phyloP scores from a whole-genome alignment of 2,797 vertebrate genomes.

The Microctenopoma lineatum region DNA sequence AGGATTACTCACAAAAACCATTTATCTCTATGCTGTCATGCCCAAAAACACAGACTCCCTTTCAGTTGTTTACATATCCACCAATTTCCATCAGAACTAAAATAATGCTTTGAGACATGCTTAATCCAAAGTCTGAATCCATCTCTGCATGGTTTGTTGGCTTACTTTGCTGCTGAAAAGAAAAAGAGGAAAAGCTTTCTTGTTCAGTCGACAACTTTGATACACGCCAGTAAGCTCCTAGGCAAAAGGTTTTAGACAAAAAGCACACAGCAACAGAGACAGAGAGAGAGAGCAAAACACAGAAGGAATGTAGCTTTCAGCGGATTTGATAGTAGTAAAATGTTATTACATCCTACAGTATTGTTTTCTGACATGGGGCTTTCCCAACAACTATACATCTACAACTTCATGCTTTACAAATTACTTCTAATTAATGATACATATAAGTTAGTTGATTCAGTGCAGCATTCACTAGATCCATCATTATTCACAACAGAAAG shows the following conservation, averaged over 20 bases:
- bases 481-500: not conserved
- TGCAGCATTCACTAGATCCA: not conserved
- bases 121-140: constrained; percentile 33
- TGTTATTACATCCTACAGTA: constrained; percentile 17
- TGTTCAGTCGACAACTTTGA: constrained; percentile 59
- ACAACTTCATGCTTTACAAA: not conserved
- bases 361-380: constrained; percentile 25
- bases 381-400: not conserved
- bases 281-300: constrained; percentile 27
- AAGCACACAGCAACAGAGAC: constrained; percentile 36
- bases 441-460: not conserved
- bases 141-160: constrained; percentile 11
- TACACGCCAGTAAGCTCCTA: constrained; percentile 48
- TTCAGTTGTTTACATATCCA: constrained; percentile 19
- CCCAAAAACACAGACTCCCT: not conserved
- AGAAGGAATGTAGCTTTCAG: constrained; percentile 27
- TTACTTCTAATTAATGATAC: constrained; percentile 7
- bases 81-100: constrained; percentile 20
- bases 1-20: constrained; percentile 1
- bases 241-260: constrained; percentile 57
- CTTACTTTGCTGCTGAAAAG: constrained; percentile 34
- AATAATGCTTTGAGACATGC: constrained; percentile 29
- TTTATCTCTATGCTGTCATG: constrained; percentile 20
- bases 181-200: constrained; percentile 32
- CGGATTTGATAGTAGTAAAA: constrained; percentile 42